These are phyloP conservation scores for Coturnix japonica DNA, from an alignment of 2,113 vertebrate genomes.

Conservation along the genomic window DNA sequence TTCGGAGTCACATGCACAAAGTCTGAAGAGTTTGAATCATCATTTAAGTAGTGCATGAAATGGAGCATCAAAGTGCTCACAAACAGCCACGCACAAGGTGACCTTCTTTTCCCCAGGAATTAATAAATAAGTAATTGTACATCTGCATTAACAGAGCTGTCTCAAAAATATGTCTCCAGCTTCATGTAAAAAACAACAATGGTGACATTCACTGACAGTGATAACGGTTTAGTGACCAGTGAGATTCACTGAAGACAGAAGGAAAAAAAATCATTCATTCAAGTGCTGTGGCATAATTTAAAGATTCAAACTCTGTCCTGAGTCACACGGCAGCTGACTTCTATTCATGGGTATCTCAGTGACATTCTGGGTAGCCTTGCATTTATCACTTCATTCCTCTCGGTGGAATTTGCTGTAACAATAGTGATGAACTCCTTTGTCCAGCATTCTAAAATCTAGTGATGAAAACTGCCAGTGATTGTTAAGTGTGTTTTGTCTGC, in stretches of 20 bases:
- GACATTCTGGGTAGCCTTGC: slow-evolving; percentile 1
- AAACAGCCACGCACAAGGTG: background rate
- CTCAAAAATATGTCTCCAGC: background rate
- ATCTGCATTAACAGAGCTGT: background rate
- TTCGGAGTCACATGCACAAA: slow-evolving; percentile 37
- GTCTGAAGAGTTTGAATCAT: slow-evolving; percentile 11
- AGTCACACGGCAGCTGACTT: background rate
- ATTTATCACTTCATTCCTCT: background rate
- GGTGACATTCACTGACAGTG: background rate
- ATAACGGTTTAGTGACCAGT: background rate
- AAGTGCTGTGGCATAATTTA: background rate
- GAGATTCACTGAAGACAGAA: background rate
- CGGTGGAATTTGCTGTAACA: background rate
- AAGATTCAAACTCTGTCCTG: background rate
- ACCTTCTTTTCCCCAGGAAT: background rate
- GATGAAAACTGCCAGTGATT: background rate
- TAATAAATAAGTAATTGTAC: background rate
- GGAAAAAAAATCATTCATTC: background rate
- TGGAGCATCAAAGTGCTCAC: slow-evolving; percentile 29
- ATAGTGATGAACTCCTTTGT: background rate
- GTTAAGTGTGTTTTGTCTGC: background rate
- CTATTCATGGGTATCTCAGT: background rate
- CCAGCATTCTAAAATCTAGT: background rate
- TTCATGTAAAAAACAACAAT: background rate
- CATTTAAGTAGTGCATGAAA: slow-evolving; percentile 29